Evolutionary conservation across 2,113 vertebrate species (phyloP).

Genomic region (Morphnarchus princeps): DNA sequence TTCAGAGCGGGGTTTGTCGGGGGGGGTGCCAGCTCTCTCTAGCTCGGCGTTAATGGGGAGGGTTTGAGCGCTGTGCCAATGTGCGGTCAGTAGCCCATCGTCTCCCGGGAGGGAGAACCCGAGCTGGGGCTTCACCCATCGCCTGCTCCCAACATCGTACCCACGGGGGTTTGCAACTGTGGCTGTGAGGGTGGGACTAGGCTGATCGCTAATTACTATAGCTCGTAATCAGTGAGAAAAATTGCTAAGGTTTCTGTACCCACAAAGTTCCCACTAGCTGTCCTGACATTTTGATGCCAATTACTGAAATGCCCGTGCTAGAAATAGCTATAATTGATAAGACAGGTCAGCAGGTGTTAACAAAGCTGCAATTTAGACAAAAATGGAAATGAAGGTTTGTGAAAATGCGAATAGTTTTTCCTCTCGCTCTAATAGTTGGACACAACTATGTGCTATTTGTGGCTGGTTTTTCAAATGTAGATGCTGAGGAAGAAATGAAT

Average conservation of each 20-base stretch:
- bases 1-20: rapidly evolving
- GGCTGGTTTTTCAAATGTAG: not conserved
- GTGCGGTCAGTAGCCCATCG: rapidly evolving
- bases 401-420: not conserved
- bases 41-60: not conserved
- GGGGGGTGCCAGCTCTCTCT: no score
- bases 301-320: not conserved
- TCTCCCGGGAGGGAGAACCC: rapidly evolving
- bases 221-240: not conserved
- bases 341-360: not conserved
- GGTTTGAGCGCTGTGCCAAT: not conserved
- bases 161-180: not conserved
- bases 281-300: not conserved
- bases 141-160: rapidly evolving
- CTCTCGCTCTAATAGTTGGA: not conserved
- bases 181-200: not conserved
- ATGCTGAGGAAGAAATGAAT: not conserved
- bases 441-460: not conserved
- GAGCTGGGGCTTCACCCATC: not conserved
- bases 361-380: not conserved
- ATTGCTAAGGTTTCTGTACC: not conserved
- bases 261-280: not conserved
- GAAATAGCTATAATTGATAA: not conserved
- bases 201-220: not conserved
- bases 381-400: not conserved